Evolutionary conservation across 2,113 vertebrate genomes (phyloP).

Genomic region (Rostratula benghalensis): DNA sequence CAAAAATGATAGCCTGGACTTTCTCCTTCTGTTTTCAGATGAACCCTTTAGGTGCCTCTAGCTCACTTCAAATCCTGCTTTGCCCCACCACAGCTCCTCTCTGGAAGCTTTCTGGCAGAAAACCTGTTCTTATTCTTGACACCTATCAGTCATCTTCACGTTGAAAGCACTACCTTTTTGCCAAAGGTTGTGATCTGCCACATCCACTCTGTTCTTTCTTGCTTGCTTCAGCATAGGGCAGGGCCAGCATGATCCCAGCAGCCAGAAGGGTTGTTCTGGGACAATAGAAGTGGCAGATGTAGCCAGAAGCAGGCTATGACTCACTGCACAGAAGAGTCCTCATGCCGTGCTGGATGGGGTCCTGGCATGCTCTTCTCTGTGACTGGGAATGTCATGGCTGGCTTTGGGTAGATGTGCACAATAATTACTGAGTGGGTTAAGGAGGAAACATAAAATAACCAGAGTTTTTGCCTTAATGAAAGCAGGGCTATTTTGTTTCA

Average conservation of each 20-base stretch:
- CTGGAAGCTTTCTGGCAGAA: not conserved
- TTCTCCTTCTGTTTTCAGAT: not conserved
- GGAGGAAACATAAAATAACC: not conserved
- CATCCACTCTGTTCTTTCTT: not conserved
- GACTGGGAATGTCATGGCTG: not conserved
- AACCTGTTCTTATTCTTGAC: accelerated
- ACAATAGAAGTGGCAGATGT: not conserved
- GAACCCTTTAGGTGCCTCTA: not conserved
- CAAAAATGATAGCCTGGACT: not conserved
- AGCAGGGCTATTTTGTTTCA: not conserved
- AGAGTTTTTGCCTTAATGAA: not conserved
- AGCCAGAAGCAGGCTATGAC: constrained; percentile 21
- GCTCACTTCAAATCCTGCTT: not conserved
- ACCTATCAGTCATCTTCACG: not conserved
- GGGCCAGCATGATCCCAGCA: not conserved
- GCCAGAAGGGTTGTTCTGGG: constrained; percentile 10
- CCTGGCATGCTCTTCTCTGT: not conserved
- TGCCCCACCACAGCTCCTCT: not conserved
- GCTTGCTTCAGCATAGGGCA: accelerated
- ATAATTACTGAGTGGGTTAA: not conserved
- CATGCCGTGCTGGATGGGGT: not conserved
- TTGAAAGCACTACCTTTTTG: not conserved
- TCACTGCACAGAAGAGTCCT: not conserved
- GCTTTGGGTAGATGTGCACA: not conserved
- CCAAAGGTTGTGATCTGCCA: not conserved